phyloP scores from a whole-genome alignment of 2,113 vertebrate species.

The Halcyon senegalensis region DNA sequence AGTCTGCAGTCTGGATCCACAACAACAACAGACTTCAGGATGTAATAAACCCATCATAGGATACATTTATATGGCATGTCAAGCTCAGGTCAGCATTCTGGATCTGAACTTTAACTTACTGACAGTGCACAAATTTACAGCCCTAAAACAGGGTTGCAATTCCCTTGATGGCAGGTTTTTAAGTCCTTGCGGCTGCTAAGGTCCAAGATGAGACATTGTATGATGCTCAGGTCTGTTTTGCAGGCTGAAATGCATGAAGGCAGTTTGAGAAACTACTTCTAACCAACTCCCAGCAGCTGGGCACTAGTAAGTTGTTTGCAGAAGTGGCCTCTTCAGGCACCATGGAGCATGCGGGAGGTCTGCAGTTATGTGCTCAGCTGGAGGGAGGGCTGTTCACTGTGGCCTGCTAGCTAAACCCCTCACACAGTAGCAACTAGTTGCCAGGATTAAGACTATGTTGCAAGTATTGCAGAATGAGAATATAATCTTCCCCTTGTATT shows the following conservation, averaged over 20 bases:
- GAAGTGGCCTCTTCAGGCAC: not conserved
- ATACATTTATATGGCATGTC: slow-evolving; percentile 68
- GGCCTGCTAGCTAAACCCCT: not conserved
- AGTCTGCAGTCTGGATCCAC: slow-evolving; percentile 42
- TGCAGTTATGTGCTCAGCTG: not conserved
- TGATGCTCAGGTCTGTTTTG: not conserved
- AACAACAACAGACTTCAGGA: slow-evolving; percentile 59
- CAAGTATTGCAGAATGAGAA: not conserved
- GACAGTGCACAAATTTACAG: slow-evolving; percentile 46
- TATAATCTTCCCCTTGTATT: not conserved
- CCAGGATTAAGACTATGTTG: not conserved
- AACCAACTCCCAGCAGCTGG: not conserved
- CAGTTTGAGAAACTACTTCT: not conserved
- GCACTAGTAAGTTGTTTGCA: not conserved
- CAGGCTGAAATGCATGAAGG: not conserved
- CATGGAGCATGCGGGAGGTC: not conserved
- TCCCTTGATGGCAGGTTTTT: not conserved
- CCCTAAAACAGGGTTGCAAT: not conserved
- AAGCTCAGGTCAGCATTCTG: slow-evolving; percentile 64
- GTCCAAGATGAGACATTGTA: not conserved
- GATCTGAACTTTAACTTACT: slow-evolving; percentile 61
- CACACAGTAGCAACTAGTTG: not conserved
- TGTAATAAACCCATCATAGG: slow-evolving; percentile 70
- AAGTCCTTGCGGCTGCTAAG: not conserved
- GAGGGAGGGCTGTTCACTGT: not conserved